Percentiles rank a stretch among this genome's conserved stretches.
These are phyloP conservation scores for Palaemon carinicauda DNA, from an alignment of 1,140 invertebrate genomes.

Conservation along the genomic window DNA sequence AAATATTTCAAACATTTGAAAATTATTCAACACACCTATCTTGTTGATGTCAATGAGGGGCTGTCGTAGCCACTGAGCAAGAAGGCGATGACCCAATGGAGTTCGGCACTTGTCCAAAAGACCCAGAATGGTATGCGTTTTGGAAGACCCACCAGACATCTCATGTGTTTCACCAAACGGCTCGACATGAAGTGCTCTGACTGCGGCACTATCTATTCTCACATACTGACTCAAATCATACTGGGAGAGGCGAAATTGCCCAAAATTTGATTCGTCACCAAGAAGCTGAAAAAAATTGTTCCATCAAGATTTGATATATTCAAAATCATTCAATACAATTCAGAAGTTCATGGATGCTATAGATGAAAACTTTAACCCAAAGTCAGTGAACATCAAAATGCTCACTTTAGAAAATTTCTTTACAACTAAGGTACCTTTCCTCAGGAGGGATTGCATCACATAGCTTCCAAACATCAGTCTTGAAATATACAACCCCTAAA, in stretches of 20 bases:
- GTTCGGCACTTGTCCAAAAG: slow-evolving; percentile 89
- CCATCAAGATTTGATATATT: too few species aligned
- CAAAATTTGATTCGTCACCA: slow-evolving; percentile 79
- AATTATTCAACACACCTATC: slow-evolving; percentile 63
- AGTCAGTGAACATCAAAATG: background rate
- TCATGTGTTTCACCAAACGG: slow-evolving; percentile 64
- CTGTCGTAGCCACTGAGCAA: slow-evolving; percentile 92
- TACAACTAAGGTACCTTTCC: too few species aligned
- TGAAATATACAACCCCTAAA: too few species aligned
- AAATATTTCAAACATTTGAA: too few species aligned
- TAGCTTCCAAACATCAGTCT: too few species aligned
- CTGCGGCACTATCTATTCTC: slow-evolving; percentile 84
- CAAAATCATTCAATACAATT: background rate
- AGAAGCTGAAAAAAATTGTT: slow-evolving; percentile 70
- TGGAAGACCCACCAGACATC: slow-evolving; percentile 58
- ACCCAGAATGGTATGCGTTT: slow-evolving; percentile 74
- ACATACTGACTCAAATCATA: slow-evolving; percentile 78
- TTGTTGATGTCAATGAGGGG: slow-evolving; percentile 78
- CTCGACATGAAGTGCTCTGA: slow-evolving; percentile 84
- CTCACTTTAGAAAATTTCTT: background rate
- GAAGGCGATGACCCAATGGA: slow-evolving; percentile 78
- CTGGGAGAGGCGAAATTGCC: slow-evolving; percentile 75
- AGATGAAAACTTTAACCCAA: too few species aligned
- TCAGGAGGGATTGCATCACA: too few species aligned
- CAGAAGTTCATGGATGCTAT: too few species aligned